These are phyloP conservation scores for Helicoverpa armigera DNA, from an alignment of 1,140 invertebrate genomes.

Conservation along the genomic window DNA sequence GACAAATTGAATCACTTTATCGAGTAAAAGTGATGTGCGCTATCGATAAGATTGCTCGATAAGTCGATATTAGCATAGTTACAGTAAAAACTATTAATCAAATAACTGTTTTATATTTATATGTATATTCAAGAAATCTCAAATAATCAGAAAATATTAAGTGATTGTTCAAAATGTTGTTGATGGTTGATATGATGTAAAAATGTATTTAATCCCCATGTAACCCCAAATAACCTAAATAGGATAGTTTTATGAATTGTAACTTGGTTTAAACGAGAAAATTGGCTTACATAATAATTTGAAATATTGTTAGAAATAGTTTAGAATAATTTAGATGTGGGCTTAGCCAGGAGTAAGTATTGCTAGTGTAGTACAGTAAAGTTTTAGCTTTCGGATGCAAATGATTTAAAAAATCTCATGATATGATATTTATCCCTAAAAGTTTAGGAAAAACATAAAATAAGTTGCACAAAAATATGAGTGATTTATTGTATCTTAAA, in stretches of 20 bases:
- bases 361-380: no score
- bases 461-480: no score
- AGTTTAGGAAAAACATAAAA: no score
- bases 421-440: no score
- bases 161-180: constrained; percentile 73
- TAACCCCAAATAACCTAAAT: constrained; percentile 63
- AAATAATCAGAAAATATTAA: constrained; percentile 42
- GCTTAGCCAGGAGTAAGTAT: constrained; percentile 2
- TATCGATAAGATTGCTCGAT: constrained; percentile 36
- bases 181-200: constrained; percentile 79
- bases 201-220: constrained; percentile 78
- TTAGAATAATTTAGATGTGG: constrained; percentile 31
- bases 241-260: constrained; percentile 59
- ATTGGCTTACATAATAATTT: constrained; percentile 63
- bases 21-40: constrained; percentile 5
- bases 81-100: constrained; percentile 39
- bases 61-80: constrained; percentile 36
- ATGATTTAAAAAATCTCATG: no score
- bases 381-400: no score
- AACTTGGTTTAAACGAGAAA: constrained; percentile 49
- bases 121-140: constrained; percentile 45
- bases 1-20: constrained; percentile 1
- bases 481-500: no score
- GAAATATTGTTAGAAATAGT: constrained; percentile 42
- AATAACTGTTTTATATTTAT: constrained; percentile 46